Conservation (phyloP, 2,888 invertebrate genomes). For the Zygaena filipendulae region DNA sequence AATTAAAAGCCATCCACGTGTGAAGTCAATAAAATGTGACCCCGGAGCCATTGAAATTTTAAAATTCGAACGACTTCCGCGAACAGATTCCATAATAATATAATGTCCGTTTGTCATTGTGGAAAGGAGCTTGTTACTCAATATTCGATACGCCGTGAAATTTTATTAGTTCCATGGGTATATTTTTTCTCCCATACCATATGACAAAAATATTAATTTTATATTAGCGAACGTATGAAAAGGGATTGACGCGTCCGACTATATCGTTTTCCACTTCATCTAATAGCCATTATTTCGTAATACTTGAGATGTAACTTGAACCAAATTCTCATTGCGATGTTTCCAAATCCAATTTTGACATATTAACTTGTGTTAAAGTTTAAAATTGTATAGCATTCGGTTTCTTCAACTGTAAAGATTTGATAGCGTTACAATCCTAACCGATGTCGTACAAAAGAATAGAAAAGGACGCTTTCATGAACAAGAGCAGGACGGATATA, state of each 20-base stretch:
- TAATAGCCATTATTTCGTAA: constrained; percentile 42
- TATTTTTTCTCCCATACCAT: constrained; percentile 21
- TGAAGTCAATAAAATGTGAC: constrained; percentile 32
- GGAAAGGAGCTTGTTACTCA: constrained; percentile 15
- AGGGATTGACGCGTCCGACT: constrained; percentile 56
- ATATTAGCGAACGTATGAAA: constrained; percentile 55
- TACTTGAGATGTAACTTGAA: constrained; percentile 21
- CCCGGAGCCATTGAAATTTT: constrained; percentile 17
- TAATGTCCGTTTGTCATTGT: neutral
- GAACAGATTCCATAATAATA: constrained; percentile 21
- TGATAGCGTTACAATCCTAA: no score
- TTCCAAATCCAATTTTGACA: no score
- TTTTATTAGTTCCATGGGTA: constrained; percentile 27
- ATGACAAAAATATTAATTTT: constrained; percentile 53
- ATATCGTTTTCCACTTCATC: constrained; percentile 64
- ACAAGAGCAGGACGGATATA: constrained; percentile 23
- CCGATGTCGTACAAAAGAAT: no score
- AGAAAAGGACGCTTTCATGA: constrained; percentile 29
- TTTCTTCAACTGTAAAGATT: no score
- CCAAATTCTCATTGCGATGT: constrained; percentile 17
- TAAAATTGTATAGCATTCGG: no score
- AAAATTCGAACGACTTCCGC: constrained; percentile 26
- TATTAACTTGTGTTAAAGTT: no score
- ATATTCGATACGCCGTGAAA: constrained; percentile 29
- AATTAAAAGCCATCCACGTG: constrained; percentile 45